Evolutionary conservation across 2,113 vertebrate species (phyloP), one percentile per base, ranked within the genome.

Genomic region (Pipa parva): DNA sequence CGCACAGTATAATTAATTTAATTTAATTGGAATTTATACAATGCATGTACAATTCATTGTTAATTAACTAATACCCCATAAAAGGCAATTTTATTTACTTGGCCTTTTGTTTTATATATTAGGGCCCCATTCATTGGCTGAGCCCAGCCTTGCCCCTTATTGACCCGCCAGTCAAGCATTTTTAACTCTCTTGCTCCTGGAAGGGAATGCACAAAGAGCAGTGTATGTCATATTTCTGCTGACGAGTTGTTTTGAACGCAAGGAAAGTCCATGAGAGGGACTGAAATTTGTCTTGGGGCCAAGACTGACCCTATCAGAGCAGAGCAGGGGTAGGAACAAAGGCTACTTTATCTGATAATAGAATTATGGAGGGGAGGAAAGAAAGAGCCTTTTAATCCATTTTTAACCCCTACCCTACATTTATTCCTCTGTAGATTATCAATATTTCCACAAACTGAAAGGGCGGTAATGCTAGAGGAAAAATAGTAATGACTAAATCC

Each of bases 281-380:
- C 39, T 24, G 50, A 13, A 28, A 22, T 27, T 66, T 66, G 63
- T 52, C 63, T 25, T 26, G 5, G 21, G 63, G 64, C 64, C 64
- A 37, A 6, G 20, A 33, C 27, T 67, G 64, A 67, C 55, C 64
- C 64, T 49, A 67, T 67, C 55, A 13, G 55, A 59, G 64, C 64
- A n/a, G 48, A 67, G 55, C 22, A 22, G 64, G 39, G 55, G 25
- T 55, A 46, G 26, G 45, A 26, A 66, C 63, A 66, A 66, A 66
- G 54, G 45, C 5, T 42, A 50, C 64, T 50, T 33, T 67, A 67
- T 67, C 21, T 37, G 12, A 17, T 20, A 9, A 37, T 26, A 49
- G 55, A 59, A 67, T 50, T 37, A 10, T 22, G 24, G 15, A 25
- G 20, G 24, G 45, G 26, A 26, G 27, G 24, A 8, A 45, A 36